Base-by-base conservation (phyloP, 2,888 invertebrate genomes). In the Blastobasis adustella region DNA sequence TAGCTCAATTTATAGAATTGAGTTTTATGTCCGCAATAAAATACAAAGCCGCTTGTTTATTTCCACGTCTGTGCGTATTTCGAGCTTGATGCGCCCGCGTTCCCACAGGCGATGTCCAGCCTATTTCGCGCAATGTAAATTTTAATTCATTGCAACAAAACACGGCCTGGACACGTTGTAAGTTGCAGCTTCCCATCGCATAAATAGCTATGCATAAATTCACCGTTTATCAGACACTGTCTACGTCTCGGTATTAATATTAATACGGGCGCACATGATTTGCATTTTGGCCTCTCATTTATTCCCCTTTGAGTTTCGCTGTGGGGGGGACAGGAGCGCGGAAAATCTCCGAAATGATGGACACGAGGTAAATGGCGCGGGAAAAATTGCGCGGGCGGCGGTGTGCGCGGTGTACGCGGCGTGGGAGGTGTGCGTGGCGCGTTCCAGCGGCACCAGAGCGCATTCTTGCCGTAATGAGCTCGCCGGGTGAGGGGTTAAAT, bases 301-400 rank as follows among this genome's bases (percentile, higher is more conserved):
- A 63, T 60, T 60, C 65, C 77, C 72, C 68, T 63, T 63, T 58
- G 55, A 54, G 61, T 60, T 58, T 52, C 55, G 55, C 57, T 53
- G 50, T 53, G 56, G 50, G 53, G 52, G 51, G 52, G 54, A 67
- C 60, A 64, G 60, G 65, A 62, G 66, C 66, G 65, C 70, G 71
- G 69, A 73, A 81, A 79, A 76, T 76, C 77, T 78, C 72, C 60
- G 67, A 79, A 78, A 82, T 84, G 83, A 84, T 74, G 79, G 75
- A 81, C 80, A 71, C 69, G 60, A 75, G 71, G 80, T 82, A 84
- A 87, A 87, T 87, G 86, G 84, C 64, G 76, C 81, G 87, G 73
- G 76, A 79, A 82, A 81, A 80, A 80, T 80, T 73, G 73, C 76
- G 23, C 23, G 23, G 23, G 23, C 23, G 23, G 23, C 23, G 23